These are phyloP conservation scores for Fistularia commersonii DNA, from an alignment of 2,797 vertebrate genomes.

Conservation along the genomic window DNA sequence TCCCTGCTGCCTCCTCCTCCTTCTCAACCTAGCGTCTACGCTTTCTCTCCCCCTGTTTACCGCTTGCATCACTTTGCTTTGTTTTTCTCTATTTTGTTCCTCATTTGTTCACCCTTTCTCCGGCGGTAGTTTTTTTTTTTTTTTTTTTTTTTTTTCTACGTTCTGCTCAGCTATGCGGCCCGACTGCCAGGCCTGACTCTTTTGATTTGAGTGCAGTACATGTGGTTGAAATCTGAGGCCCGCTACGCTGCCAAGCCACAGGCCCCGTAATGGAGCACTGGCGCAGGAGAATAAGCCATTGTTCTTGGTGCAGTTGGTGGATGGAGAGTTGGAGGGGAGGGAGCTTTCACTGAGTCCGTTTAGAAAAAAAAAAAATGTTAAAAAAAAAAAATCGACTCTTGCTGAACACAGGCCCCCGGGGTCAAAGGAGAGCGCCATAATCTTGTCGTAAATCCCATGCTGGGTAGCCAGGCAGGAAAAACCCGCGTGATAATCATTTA, in stretches of 20 bases:
- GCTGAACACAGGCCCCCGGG: constrained; percentile 48
- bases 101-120: constrained; percentile 12
- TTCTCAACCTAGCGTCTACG: constrained; percentile 11
- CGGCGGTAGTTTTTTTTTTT: constrained; percentile 62
- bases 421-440: constrained; percentile 69
- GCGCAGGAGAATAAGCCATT: constrained; percentile 85
- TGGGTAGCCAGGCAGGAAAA: constrained; percentile 33
- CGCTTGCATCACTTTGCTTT: constrained; percentile 54
- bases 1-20: constrained; percentile 14
- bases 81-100: constrained; percentile 23
- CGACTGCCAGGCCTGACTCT: constrained; percentile 81
- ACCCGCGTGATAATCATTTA: constrained; percentile 60
- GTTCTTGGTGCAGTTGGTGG: constrained; percentile 75
- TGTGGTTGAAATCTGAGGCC: constrained; percentile 95
- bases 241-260: constrained; percentile 86
- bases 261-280: constrained; percentile 81
- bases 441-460: constrained; percentile 66
- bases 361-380: background rate
- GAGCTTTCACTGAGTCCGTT: constrained; percentile 28
- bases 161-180: constrained; percentile 80
- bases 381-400: constrained; percentile 40
- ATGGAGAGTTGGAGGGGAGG: constrained; percentile 38
- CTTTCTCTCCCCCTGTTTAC: constrained; percentile 28
- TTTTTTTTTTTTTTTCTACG: constrained; percentile 23
- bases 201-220: constrained; percentile 90